phyloP scores from a whole-genome alignment of 2,888 invertebrate genomes.

The Lumbricus terrestris region DNA sequence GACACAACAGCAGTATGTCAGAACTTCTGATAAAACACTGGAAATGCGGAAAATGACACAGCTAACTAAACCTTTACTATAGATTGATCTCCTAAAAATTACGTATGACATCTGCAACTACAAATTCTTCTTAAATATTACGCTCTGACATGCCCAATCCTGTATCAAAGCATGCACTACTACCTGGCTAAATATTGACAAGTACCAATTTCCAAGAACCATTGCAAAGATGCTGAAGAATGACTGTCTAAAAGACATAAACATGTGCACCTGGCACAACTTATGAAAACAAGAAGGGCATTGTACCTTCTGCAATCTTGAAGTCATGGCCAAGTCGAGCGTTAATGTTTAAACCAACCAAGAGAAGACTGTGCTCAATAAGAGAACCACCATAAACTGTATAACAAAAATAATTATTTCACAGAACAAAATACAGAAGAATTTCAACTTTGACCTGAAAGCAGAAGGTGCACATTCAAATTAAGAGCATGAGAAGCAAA shows the following conservation, averaged over 20 bases:
- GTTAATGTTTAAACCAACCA: conserved; percentile 68
- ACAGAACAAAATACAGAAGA: background rate
- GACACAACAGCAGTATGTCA: too few species aligned
- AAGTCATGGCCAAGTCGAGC: conserved; percentile 68
- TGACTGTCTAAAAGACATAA: background rate
- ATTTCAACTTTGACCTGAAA: background rate
- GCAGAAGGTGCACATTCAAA: background rate
- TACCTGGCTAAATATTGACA: too few species aligned
- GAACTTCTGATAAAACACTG: too few species aligned
- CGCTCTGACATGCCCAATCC: too few species aligned
- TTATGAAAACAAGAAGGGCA: background rate
- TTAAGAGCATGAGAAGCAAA: background rate
- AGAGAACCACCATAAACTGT: conserved; percentile 85
- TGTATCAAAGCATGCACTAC: too few species aligned
- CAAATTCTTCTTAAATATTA: too few species aligned
- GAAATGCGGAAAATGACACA: too few species aligned
- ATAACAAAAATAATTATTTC: conserved; percentile 39
- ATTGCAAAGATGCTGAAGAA: background rate
- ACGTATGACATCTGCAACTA: too few species aligned
- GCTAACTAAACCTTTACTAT: too few species aligned
- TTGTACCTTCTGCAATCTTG: conserved; percentile 45
- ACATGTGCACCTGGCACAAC: background rate
- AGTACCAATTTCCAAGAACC: too few species aligned
- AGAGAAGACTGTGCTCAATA: conserved; percentile 82
- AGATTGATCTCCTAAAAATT: too few species aligned